These are phyloP conservation scores for Symphodus melops DNA, from an alignment of 2,113 vertebrate species.

Conservation along the genomic window DNA sequence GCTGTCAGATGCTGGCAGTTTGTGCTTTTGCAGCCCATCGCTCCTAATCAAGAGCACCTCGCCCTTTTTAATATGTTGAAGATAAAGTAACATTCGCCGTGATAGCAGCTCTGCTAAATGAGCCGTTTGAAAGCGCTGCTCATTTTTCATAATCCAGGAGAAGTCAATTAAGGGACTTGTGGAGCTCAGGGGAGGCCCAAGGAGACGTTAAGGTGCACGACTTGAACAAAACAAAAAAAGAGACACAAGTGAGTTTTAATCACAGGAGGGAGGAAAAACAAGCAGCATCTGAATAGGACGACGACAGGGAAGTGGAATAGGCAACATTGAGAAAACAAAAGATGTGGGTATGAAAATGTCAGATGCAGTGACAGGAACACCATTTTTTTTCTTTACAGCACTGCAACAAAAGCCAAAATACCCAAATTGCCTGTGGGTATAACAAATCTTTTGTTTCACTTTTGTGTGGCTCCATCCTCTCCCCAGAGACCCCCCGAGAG, in stretches of 20 bases:
- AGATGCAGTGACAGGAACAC: constrained; percentile 46
- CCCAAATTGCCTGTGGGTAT: constrained; percentile 59
- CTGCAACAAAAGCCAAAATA: constrained; percentile 44
- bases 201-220: constrained; percentile 51
- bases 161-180: constrained; percentile 71
- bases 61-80: constrained; percentile 64
- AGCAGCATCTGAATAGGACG: constrained; percentile 17
- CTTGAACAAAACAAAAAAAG: constrained; percentile 4
- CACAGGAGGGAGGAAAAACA: constrained; percentile 42
- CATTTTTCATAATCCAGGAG: constrained; percentile 74
- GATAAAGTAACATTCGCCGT: constrained; percentile 65
- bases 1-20: constrained; percentile 47
- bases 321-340: constrained; percentile 43
- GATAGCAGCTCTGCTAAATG: constrained; percentile 68
- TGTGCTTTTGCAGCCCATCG: constrained; percentile 57
- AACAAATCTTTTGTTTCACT: constrained; percentile 58
- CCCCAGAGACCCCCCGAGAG: constrained; percentile 16
- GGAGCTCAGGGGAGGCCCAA: constrained; percentile 40
- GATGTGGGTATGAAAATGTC: constrained; percentile 54
- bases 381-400: constrained; percentile 39
- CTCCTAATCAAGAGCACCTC: constrained; percentile 69
- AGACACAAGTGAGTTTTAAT: constrained; percentile 34
- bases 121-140: constrained; percentile 66
- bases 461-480: constrained; percentile 27
- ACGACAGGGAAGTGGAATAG: constrained; percentile 31